Evolutionary conservation across 2,888 invertebrate species (phyloP).

Genomic region (Harpalus rufipes): DNA sequence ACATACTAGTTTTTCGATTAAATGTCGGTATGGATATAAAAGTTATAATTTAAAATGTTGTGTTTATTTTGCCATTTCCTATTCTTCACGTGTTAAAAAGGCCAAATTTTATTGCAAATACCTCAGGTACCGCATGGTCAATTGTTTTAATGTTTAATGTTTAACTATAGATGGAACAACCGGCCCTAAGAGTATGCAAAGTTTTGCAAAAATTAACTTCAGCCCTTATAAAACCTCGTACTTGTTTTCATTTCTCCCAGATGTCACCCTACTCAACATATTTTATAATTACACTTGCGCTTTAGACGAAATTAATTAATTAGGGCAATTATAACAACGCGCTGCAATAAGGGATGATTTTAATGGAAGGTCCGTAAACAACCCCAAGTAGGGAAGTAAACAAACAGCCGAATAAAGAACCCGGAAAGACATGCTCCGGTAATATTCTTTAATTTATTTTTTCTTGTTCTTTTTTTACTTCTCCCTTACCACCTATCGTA

Average conservation of each 20-base stretch:
- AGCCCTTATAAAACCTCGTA: slow-evolving; percentile 28
- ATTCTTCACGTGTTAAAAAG: no score
- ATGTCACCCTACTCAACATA: slow-evolving; percentile 18
- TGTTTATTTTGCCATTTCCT: no score
- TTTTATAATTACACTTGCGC: slow-evolving; percentile 50
- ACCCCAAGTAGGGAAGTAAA: slow-evolving; percentile 53
- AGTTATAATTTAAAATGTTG: no score
- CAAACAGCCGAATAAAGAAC: slow-evolving; percentile 68
- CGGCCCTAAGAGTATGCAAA: no score
- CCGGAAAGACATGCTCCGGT: slow-evolving; percentile 68
- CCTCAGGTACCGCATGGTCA: no score
- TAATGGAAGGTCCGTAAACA: slow-evolving; percentile 67
- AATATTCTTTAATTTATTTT: slow-evolving; percentile 71
- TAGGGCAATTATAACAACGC: slow-evolving; percentile 70
- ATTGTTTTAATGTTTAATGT: no score
- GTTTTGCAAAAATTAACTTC: slow-evolving; percentile 30
- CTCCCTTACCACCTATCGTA: slow-evolving; percentile 75
- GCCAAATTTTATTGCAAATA: no score
- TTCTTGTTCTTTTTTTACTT: slow-evolving; percentile 71
- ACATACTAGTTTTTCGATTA: no score
- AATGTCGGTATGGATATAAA: no score
- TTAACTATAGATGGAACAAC: no score
- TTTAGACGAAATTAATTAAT: slow-evolving; percentile 69
- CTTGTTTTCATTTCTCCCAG: slow-evolving; percentile 42
- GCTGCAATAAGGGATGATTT: slow-evolving; percentile 69